A percentile compares a stretch with the other conserved stretches of the same genome.
Conservation (phyloP, 2,113 vertebrate genomes). For the Boulengeromyrus knoepffleri region DNA sequence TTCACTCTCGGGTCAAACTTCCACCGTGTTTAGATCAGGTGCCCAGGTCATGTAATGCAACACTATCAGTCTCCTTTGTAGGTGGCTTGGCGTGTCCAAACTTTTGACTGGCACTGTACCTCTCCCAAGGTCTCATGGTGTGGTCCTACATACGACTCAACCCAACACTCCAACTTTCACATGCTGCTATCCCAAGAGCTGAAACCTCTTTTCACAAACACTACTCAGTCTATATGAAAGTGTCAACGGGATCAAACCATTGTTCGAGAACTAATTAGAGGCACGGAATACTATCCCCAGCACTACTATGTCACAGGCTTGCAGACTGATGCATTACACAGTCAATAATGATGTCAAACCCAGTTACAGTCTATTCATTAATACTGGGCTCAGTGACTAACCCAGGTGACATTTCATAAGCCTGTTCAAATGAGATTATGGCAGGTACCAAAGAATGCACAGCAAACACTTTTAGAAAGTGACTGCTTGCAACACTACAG, state of each 20-base stretch:
- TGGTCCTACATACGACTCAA: background rate
- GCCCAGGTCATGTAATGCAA: background rate
- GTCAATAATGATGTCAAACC: background rate
- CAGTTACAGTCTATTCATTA: background rate
- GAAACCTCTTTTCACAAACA: background rate
- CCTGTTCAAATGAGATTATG: background rate
- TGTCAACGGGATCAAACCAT: background rate
- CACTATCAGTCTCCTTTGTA: no score
- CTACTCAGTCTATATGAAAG: background rate
- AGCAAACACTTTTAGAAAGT: background rate
- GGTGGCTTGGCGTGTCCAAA: background rate
- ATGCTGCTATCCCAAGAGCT: background rate
- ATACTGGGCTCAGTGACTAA: background rate
- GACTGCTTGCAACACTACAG: background rate
- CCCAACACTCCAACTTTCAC: background rate
- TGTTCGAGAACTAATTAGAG: background rate
- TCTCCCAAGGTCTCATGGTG: background rate
- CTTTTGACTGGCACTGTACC: background rate
- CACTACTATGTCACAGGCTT: background rate
- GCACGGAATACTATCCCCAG: background rate
- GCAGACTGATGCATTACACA: background rate
- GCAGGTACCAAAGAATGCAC: background rate
- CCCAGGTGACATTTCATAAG: background rate
- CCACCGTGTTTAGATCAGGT: background rate
- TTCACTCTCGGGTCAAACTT: background rate